phyloP scores from a whole-genome alignment of 2,888 invertebrate species.

The Caenorhabditis wallacei region DNA sequence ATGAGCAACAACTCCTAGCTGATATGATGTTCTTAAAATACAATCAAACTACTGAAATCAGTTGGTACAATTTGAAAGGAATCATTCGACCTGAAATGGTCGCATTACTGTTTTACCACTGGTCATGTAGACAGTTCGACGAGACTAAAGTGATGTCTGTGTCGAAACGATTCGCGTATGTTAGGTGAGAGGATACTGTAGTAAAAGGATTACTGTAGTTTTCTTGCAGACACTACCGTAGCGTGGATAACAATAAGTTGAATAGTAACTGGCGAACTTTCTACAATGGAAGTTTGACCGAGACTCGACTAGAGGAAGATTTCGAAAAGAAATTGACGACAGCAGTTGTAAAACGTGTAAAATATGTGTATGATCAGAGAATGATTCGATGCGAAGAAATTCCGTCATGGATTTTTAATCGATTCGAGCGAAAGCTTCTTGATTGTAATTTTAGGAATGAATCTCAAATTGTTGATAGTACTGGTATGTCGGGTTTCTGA shows the following conservation, averaged over 20 bases:
- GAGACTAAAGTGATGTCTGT: slow-evolving; percentile 28
- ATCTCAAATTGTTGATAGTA: slow-evolving; percentile 20
- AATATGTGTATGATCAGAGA: slow-evolving; percentile 35
- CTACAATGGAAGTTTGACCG: slow-evolving; percentile 4
- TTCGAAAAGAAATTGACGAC: slow-evolving; percentile 15
- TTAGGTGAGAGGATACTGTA: slow-evolving; percentile 6
- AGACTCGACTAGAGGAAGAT: slow-evolving; percentile 9
- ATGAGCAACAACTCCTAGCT: not conserved
- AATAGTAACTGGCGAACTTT: slow-evolving; percentile 22
- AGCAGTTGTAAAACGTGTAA: slow-evolving; percentile 26
- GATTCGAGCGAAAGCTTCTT: slow-evolving; percentile 11
- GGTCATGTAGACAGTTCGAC: slow-evolving; percentile 20
- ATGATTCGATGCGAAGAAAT: slow-evolving; percentile 51
- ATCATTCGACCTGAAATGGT: slow-evolving; percentile 39
- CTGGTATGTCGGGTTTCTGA: slow-evolving; percentile 20
- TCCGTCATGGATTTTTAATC: slow-evolving; percentile 6
- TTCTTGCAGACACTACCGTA: slow-evolving; percentile 31
- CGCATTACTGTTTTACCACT: slow-evolving; percentile 31
- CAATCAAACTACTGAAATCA: slow-evolving; percentile 40
- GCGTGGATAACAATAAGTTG: slow-evolving; percentile 10
- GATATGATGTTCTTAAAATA: slow-evolving; percentile 37
- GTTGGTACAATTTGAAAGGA: slow-evolving; percentile 50
- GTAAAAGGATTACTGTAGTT: too few species aligned
- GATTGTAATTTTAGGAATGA: slow-evolving; percentile 35
- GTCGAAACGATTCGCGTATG: slow-evolving; percentile 27